Percentiles rank a stretch among this genome's conserved stretches.
Conservation (phyloP, 2,797 vertebrate genomes). For the Coilia nasus region DNA sequence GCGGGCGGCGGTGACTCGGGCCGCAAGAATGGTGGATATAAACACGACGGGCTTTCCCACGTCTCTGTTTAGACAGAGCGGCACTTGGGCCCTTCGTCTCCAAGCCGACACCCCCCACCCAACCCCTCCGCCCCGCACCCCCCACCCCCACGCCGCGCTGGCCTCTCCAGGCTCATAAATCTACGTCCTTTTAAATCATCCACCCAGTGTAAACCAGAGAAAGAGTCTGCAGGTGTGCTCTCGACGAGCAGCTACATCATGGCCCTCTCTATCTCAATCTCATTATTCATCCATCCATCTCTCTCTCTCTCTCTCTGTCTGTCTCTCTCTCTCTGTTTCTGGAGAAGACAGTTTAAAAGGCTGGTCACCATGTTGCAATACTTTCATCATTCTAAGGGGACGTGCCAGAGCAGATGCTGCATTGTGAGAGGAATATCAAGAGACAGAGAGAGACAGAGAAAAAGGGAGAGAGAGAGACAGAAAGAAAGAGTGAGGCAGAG, state of each 20-base stretch:
- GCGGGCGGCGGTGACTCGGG: slow-evolving; percentile 60
- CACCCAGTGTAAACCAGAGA: slow-evolving; percentile 50
- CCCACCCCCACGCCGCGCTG: neutral
- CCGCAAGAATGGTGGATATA: slow-evolving; percentile 74
- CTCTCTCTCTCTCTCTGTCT: neutral
- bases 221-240: slow-evolving; percentile 17
- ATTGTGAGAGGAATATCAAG: neutral
- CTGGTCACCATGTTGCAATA: slow-evolving; percentile 10
- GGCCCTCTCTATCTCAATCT: slow-evolving; percentile 1
- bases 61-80: slow-evolving; percentile 76
- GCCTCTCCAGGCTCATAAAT: slow-evolving; percentile 52
- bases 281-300: slow-evolving; percentile 29
- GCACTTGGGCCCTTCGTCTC: neutral
- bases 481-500: neutral
- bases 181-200: slow-evolving; percentile 45
- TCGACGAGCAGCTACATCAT: neutral
- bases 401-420: slow-evolving; percentile 10
- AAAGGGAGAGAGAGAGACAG: neutral
- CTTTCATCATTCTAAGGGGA: neutral
- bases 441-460: neutral
- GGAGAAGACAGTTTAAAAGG: neutral
- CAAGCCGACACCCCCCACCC: neutral
- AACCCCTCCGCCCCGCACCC: slow-evolving; percentile 28
- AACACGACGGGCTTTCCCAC: slow-evolving; percentile 80
- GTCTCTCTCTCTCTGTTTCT: neutral